phyloP scores from a whole-genome alignment of 2,797 vertebrate species.

The Chrysolophus pictus region DNA sequence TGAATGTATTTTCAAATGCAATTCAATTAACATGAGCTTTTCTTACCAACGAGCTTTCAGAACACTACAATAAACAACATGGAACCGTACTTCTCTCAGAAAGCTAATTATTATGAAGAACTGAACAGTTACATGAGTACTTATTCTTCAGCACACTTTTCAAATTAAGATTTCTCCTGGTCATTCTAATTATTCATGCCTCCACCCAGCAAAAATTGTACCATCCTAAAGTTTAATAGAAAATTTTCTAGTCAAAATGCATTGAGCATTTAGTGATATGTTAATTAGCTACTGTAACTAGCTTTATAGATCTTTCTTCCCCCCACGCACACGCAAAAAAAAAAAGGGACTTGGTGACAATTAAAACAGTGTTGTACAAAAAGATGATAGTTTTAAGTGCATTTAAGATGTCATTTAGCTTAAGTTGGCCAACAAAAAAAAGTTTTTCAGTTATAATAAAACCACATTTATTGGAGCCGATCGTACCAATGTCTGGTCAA shows the following conservation, averaged over 20 bases:
- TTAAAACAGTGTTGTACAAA: slow-evolving; percentile 79
- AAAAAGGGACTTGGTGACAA: slow-evolving; percentile 72
- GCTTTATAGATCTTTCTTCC: slow-evolving; percentile 25
- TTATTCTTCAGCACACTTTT: slow-evolving; percentile 45
- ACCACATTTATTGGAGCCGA: slow-evolving; percentile 99
- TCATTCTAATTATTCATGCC: slow-evolving; percentile 9
- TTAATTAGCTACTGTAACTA: slow-evolving; percentile 42
- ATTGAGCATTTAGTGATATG: slow-evolving; percentile 16
- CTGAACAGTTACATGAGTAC: slow-evolving; percentile 64
- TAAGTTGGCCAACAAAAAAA: slow-evolving; percentile 91
- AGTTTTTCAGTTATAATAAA: slow-evolving; percentile 94
- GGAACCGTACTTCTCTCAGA: slow-evolving; percentile 26
- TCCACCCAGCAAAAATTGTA: slow-evolving; percentile 59
- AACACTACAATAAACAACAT: slow-evolving; percentile 67
- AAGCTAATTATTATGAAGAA: slow-evolving; percentile 13
- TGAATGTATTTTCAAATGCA: slow-evolving; percentile 59
- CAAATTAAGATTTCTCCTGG: slow-evolving; percentile 24
- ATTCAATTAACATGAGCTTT: slow-evolving; percentile 18
- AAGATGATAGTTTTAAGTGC: slow-evolving; percentile 73
- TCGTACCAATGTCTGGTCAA: slow-evolving; percentile 99
- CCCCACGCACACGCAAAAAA: slow-evolving; percentile 1
- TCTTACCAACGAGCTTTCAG: slow-evolving; percentile 14
- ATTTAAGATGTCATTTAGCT: slow-evolving; percentile 82
- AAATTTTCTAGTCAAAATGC: background rate
- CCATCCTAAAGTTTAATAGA: slow-evolving; percentile 53